These are phyloP conservation scores for Athalia cordata DNA, from an alignment of 2,888 invertebrate genomes.

Conservation along the genomic window DNA sequence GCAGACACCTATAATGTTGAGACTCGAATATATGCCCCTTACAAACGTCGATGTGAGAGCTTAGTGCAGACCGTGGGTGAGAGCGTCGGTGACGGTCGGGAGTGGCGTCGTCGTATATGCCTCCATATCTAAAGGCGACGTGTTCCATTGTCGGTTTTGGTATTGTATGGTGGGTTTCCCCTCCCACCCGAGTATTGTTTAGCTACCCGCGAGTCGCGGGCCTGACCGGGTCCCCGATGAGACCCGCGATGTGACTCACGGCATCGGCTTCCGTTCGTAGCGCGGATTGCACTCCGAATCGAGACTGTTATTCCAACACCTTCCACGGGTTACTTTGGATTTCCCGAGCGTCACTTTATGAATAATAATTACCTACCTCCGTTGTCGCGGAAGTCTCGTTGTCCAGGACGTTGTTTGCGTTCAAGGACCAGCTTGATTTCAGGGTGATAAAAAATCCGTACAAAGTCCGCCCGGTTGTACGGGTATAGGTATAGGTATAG, in stretches of 20 bases:
- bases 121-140: constrained; percentile 56
- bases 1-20: background rate
- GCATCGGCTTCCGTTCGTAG: constrained; percentile 63
- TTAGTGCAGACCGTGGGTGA: constrained; percentile 33
- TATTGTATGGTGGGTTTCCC: constrained; percentile 51
- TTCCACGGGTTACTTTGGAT: constrained; percentile 42
- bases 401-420: background rate
- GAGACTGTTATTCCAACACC: constrained; percentile 49
- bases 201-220: constrained; percentile 57
- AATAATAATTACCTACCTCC: constrained; percentile 30
- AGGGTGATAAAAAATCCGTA: no score
- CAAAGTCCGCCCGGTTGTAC: no score
- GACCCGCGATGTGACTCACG: constrained; percentile 60
- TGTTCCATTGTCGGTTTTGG: constrained; percentile 65
- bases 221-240: constrained; percentile 49
- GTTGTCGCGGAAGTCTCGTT: constrained; percentile 14
- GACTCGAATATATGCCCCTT: constrained; percentile 20
- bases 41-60: constrained; percentile 25
- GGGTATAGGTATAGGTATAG: no score
- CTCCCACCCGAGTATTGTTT: constrained; percentile 62
- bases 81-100: constrained; percentile 54
- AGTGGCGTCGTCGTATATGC: constrained; percentile 52
- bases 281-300: constrained; percentile 51
- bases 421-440: background rate
- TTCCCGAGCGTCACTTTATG: constrained; percentile 41